A percentile compares a stretch with the other conserved stretches of the same genome.
phyloP scores from a whole-genome alignment of 2,888 invertebrate genomes.

The Pristionchus maxplancki region DNA sequence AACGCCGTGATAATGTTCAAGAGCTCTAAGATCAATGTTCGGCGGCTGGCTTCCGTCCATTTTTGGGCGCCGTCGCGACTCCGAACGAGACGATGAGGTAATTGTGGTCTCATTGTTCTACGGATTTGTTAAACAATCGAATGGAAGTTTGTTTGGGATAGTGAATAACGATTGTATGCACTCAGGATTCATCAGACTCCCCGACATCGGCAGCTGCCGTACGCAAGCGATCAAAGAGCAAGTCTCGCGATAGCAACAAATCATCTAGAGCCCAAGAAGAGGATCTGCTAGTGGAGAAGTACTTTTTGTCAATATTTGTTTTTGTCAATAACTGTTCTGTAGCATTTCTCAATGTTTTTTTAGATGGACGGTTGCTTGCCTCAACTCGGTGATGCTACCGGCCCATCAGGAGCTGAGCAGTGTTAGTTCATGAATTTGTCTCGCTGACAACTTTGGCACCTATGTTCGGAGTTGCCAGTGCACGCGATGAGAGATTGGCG shows the following conservation, averaged over 20 bases:
- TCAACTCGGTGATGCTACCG: conserved; percentile 27
- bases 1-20: neutral
- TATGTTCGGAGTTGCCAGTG: too few species aligned
- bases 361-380: conserved; percentile 22
- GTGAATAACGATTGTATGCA: too few species aligned
- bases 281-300: conserved; percentile 3
- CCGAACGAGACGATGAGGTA: neutral
- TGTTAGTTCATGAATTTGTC: too few species aligned
- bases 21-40: conserved; percentile 33
- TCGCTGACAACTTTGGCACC: too few species aligned
- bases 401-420: neutral
- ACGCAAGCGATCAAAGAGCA: neutral
- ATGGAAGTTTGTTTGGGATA: neutral
- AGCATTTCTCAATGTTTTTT: neutral
- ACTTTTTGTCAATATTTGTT: neutral
- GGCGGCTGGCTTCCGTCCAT: neutral
- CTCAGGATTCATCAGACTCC: conserved; percentile 15
- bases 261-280: neutral
- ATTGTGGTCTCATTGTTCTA: neutral
- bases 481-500: too few species aligned
- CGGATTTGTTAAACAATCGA: too few species aligned
- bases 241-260: neutral
- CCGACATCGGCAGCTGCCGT: neutral
- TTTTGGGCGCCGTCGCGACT: neutral
- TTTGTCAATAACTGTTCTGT: neutral